Evolutionary conservation across 1,140 invertebrate species (phyloP).

Genomic region (Drosophila leontia): DNA sequence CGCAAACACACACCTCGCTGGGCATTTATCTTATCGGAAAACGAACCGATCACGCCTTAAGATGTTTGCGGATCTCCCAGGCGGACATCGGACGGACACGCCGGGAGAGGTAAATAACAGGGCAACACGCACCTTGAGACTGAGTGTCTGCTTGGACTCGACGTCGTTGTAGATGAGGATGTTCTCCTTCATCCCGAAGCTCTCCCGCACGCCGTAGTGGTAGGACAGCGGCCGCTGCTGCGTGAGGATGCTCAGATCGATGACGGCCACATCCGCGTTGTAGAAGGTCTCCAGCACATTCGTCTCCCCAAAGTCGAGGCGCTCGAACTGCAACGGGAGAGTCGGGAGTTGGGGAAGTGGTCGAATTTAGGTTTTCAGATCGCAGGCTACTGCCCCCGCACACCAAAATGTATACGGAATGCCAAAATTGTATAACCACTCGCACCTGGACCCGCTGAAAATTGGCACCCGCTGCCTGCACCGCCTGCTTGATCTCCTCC

Average conservation of each 20-base stretch:
- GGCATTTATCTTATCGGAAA: slow-evolving; percentile 73
- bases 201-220: slow-evolving; percentile 98
- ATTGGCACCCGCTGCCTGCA: slow-evolving; percentile 91
- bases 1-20: slow-evolving; percentile 33
- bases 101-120: slow-evolving; percentile 2
- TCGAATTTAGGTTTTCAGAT: slow-evolving; percentile 1
- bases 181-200: slow-evolving; percentile 99
- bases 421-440: slow-evolving; percentile 48
- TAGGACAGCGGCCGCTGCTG: slow-evolving; percentile 97
- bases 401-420: slow-evolving; percentile 15
- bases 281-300: slow-evolving; percentile 95
- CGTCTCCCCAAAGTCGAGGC: slow-evolving; percentile 94
- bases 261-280: slow-evolving; percentile 98
- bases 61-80: slow-evolving; percentile 57
- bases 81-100: slow-evolving; percentile 7
- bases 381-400: not conserved
- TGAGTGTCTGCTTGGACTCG: slow-evolving; percentile 93
- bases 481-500: slow-evolving; percentile 93
- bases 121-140: slow-evolving; percentile 89
- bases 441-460: slow-evolving; percentile 93
- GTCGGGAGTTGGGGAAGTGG: not conserved
- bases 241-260: slow-evolving; percentile 95
- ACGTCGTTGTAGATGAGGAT: slow-evolving; percentile 97
- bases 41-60: slow-evolving; percentile 56
- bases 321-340: slow-evolving; percentile 89